Evolutionary conservation across 2,113 vertebrate species (phyloP), one percentile per base, ranked within the genome.

Genomic region (Spilogale gracilis): DNA sequence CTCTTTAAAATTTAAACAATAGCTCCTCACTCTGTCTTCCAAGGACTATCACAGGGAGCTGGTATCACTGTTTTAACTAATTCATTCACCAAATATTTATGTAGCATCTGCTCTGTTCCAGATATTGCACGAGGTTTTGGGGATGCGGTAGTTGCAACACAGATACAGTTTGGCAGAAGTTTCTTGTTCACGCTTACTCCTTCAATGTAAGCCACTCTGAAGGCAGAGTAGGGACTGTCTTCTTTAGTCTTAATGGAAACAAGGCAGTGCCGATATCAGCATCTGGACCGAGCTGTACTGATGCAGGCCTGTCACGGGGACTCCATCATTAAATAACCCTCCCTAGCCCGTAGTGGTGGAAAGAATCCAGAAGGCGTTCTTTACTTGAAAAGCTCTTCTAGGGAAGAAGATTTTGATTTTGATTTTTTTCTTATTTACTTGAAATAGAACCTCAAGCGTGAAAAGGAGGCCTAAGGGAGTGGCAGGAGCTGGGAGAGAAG

Each of bases 361-460:
- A 95, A 95, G 63, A 95, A 91, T 74, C 30, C 30, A 63, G 60
- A 93, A 25, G 76, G 27, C 58, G 91, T 91, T 92, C 43, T 61
- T 79, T 76, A 74, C 32, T 96, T 95, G 45, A 73, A 71, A 96
- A 91, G 76, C 67, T 97, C 83, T 50, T 96, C 13, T 71, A 86
- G 32, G 89, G 83, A 50, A 76, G 73, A 76, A 78, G 25, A 78
- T 78, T 76, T 76, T 76, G 48, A 50, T 76, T 76, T 63, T 52
- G 83, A 61, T 23, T 61, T 25, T 23, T 73, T 58, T 21, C 18
- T 74, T 81, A 43, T 92, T 88, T 91, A 88, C 88, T 97, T 97
- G 32, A 93, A 95, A 93, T 84, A 96, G 58, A 97, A 96, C 94
- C 45, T 96, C 56, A 90, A 50, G 60, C 76, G 95, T 97, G 81